Evolutionary conservation across 2,113 vertebrate genomes (phyloP).

Genomic region (Merops nubicus): DNA sequence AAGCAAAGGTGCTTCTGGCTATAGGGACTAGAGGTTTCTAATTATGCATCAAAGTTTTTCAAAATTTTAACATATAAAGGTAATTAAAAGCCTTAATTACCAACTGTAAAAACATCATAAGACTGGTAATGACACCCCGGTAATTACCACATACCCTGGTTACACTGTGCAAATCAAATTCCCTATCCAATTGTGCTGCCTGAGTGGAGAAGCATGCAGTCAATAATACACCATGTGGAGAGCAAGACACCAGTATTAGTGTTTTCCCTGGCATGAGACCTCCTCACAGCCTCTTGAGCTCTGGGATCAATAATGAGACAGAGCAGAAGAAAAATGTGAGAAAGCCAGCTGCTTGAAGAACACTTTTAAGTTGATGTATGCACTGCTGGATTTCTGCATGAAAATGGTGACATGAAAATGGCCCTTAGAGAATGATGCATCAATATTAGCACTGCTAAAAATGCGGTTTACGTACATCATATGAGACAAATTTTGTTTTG

Average conservation of each 20-base stretch:
- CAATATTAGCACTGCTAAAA: background rate
- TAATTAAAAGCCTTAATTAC: constrained; percentile 16
- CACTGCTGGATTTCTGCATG: background rate
- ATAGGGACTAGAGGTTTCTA: background rate
- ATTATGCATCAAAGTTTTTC: background rate
- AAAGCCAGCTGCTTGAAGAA: background rate
- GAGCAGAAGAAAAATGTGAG: background rate
- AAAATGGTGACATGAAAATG: background rate
- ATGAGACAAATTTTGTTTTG: background rate
- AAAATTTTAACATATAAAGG: background rate
- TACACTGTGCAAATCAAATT: background rate
- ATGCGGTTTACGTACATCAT: background rate
- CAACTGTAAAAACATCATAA: background rate
- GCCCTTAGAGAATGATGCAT: background rate
- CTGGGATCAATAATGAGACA: background rate
- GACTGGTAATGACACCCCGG: background rate
- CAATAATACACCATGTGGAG: background rate
- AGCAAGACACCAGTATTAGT: background rate
- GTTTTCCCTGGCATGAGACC: background rate
- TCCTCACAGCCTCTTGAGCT: background rate
- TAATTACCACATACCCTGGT: background rate
- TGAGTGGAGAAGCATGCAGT: background rate
- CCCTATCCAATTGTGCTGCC: background rate
- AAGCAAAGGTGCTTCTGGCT: background rate
- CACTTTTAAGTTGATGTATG: background rate